A percentile compares a stretch with the other conserved stretches of the same genome.
phyloP scores from a whole-genome alignment of 1,140 invertebrate genomes.

The Drosophila insularis region DNA sequence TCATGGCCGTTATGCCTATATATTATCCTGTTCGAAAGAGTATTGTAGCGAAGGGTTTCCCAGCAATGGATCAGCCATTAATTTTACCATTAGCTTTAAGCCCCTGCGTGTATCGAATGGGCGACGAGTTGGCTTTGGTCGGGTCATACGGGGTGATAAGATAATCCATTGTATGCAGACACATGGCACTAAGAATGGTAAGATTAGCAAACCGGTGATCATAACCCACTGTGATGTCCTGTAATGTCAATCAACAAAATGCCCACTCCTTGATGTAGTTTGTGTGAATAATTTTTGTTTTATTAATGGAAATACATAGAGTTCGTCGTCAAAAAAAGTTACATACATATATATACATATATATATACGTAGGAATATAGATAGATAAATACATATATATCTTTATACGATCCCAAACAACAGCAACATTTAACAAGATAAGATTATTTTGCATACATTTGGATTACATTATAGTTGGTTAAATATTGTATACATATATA shows the following conservation, averaged over 20 bases:
- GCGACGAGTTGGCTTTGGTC: slow-evolving; percentile 57
- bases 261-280: neutral
- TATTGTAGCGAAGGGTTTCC: slow-evolving; percentile 48
- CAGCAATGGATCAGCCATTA: slow-evolving; percentile 31
- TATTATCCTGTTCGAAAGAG: slow-evolving; percentile 49
- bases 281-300: neutral
- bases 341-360: slow-evolving; percentile 45
- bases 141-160: slow-evolving; percentile 40
- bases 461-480: slow-evolving; percentile 4
- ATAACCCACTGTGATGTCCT: slow-evolving; percentile 45
- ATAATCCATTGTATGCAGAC: slow-evolving; percentile 42
- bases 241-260: neutral
- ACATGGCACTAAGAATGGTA: slow-evolving; percentile 48
- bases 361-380: slow-evolving; percentile 31
- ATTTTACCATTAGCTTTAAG: slow-evolving; percentile 60
- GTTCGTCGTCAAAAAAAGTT: slow-evolving; percentile 54
- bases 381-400: neutral
- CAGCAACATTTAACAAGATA: slow-evolving; percentile 79
- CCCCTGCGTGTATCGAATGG: slow-evolving; percentile 49
- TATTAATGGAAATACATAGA: slow-evolving; percentile 6
- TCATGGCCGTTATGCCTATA: slow-evolving; percentile 24
- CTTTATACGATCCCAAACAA: slow-evolving; percentile 80
- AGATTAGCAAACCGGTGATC: slow-evolving; percentile 27
- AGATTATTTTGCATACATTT: slow-evolving; percentile 19
- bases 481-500: neutral